Evolutionary conservation across 2,797 vertebrate species (phyloP).

Genomic region (Mus minutoides): DNA sequence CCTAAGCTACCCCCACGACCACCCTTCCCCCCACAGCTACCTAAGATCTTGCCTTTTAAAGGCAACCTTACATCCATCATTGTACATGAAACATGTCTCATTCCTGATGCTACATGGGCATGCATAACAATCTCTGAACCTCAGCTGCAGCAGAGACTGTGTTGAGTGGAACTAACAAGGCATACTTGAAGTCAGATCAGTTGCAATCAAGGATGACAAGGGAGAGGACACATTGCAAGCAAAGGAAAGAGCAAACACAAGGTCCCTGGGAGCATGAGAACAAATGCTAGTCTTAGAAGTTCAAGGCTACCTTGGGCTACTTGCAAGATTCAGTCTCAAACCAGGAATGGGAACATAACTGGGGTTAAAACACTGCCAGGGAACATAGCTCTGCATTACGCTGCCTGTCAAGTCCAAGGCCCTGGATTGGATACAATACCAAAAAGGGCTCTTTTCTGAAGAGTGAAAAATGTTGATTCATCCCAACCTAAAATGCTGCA

Average conservation of each 20-base stretch:
- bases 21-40: no score
- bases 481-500: not conserved
- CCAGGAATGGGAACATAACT: not conserved
- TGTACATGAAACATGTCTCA: not conserved
- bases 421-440: not conserved
- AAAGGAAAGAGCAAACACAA: not conserved
- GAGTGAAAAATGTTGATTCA: not conserved
- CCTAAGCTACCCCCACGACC: not conserved
- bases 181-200: not conserved
- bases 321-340: not conserved
- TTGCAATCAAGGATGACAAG: not conserved
- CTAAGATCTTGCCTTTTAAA: not conserved
- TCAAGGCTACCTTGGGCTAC: not conserved
- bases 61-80: not conserved
- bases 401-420: not conserved
- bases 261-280: not conserved
- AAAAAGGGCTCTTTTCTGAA: not conserved
- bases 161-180: not conserved
- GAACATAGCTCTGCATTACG: not conserved
- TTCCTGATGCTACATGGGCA: no score
- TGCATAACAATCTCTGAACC: rapidly evolving
- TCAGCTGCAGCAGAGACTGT: not conserved
- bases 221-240: not conserved
- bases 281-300: not conserved
- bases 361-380: no score